Base-by-base conservation (phyloP, 2,888 invertebrate genomes). In the Campoletis raptor region DNA sequence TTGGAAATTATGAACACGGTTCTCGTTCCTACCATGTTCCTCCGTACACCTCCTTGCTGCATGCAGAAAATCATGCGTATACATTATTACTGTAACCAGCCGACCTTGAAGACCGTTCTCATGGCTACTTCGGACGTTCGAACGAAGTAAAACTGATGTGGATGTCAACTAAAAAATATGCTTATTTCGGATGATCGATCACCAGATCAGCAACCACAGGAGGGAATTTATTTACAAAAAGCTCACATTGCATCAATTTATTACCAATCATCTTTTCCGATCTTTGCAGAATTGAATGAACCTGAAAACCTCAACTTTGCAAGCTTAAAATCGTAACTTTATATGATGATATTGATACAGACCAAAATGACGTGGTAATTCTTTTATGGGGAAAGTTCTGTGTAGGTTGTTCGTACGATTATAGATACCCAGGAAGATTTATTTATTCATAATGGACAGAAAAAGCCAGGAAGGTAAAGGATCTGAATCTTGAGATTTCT, bases 1-100 rank as follows among this genome's bases (percentile, higher is more conserved):
- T 82, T 57, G 45, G 12, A 82, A 82, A 82, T 82, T 82, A 82
- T 82, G 45, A 76, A 67, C 76, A 76, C 76, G 67, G 24, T 74
- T 69, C 69, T 64, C 40, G 42, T 69, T 76, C 24, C 81, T 45
- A 48, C 18, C 67, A 66, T 45, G 4, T 57, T 18, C 30, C 21
- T 81, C 7, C 30, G 10, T 52, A 30, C n/a, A 54, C 45, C 12
- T 61, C 36, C 74, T 30, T 37, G 45, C 37, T 37, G 36, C n/a
- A 70, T 54, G 36, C 18, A 45, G 57, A 70, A 79, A 78, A 67
- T 54, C 54, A 73, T 36, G 15, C 21, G 76, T 42, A 45, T 67
- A 61, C 77, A 37, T 67, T 57, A 67, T 30, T 82, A 9, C 30
- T 48, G 24, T 80, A 18, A 61, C 72, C 37, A n/a, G 40, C 30